phyloP scores from a whole-genome alignment of 2,888 invertebrate species.

The Agrotis puta region DNA sequence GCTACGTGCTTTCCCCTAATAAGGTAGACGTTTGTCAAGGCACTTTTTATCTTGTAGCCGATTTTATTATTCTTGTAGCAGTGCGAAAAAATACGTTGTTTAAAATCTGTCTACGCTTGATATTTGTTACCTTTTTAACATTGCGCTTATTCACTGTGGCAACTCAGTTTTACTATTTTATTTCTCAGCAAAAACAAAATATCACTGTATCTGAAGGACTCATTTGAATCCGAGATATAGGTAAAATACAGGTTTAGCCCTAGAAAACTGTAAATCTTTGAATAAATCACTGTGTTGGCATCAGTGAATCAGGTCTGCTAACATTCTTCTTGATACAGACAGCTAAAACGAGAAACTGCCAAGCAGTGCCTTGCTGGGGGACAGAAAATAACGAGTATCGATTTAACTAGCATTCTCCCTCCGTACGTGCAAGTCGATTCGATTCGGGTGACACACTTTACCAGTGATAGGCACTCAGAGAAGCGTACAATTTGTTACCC shows the following conservation, averaged over 20 bases:
- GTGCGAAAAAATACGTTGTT: not conserved
- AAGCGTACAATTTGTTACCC: constrained; percentile 55
- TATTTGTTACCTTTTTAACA: constrained; percentile 1
- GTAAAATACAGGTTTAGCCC: constrained; percentile 26
- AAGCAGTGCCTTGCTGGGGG: constrained; percentile 42
- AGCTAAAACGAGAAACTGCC: constrained; percentile 48
- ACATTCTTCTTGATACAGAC: constrained; percentile 41
- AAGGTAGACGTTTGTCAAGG: not conserved
- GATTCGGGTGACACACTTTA: constrained; percentile 77
- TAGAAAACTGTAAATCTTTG: constrained; percentile 29
- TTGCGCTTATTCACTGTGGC: not conserved
- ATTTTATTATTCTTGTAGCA: not conserved
- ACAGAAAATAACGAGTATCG: constrained; percentile 74
- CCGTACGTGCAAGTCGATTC: constrained; percentile 68
- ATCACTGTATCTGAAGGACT: constrained; percentile 3
- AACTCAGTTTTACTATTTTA: not conserved
- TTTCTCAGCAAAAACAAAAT: constrained; percentile 36
- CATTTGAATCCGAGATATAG: constrained; percentile 32
- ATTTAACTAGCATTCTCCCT: constrained; percentile 74
- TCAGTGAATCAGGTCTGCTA: constrained; percentile 12
- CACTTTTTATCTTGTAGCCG: not conserved
- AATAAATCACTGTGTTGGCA: constrained; percentile 47
- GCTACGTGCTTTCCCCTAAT: constrained; percentile 8
- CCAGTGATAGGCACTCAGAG: constrained; percentile 61
- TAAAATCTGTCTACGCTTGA: constrained; percentile 11